A percentile compares a stretch with the other conserved stretches of the same genome.
Evolutionary conservation across 2,113 vertebrate species (phyloP).

Genomic region (Pygoscelis antarcticus): DNA sequence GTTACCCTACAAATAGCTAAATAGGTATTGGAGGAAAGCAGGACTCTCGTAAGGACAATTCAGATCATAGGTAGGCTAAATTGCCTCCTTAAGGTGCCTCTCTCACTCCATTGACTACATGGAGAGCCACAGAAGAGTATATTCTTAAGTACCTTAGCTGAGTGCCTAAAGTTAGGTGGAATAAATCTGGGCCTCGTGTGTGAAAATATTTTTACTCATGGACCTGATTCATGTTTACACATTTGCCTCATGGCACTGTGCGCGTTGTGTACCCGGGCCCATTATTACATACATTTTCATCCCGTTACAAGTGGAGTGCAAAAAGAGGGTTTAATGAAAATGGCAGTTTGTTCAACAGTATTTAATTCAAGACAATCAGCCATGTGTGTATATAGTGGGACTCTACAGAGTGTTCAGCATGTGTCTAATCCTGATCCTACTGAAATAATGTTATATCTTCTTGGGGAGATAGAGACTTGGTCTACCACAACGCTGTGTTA

Average conservation of each 20-base stretch:
- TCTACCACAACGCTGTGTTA: not conserved
- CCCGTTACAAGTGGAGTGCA: not conserved
- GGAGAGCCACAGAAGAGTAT: conserved; percentile 14
- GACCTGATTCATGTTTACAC: not conserved
- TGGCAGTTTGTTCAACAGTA: not conserved
- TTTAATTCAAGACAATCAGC: not conserved
- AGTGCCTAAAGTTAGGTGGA: not conserved
- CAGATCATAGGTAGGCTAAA: conserved; percentile 17
- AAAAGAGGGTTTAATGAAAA: not conserved
- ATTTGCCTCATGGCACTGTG: not conserved
- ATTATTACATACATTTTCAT: not conserved
- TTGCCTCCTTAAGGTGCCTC: conserved; percentile 32
- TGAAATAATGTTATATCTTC: not conserved
- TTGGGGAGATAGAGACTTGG: not conserved
- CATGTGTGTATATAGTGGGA: not conserved
- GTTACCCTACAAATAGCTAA: conserved; percentile 7
- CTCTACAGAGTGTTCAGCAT: not conserved
- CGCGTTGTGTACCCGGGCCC: not conserved
- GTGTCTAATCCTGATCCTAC: not conserved
- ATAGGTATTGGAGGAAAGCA: not conserved
- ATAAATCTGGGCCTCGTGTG: not conserved
- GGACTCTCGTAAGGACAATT: conserved; percentile 36
- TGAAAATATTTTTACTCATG: not conserved
- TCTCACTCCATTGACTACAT: conserved; percentile 1
- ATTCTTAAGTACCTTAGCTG: not conserved